A percentile compares a stretch with the other conserved stretches of the same genome.
Evolutionary conservation across 2,797 vertebrate species (phyloP).

Genomic region (Centropyge bicolor): DNA sequence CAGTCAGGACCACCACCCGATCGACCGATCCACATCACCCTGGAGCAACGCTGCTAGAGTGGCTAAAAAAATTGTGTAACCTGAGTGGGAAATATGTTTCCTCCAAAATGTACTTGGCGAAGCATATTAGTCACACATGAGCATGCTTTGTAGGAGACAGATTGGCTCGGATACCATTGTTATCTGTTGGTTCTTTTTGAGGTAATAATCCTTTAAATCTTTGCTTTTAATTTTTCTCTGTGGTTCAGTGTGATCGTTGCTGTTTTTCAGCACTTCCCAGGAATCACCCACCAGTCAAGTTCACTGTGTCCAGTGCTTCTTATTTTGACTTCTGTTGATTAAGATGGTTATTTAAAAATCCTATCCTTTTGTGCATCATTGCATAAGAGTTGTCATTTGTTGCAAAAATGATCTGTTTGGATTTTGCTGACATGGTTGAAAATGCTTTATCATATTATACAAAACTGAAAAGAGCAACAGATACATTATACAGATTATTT

Average conservation of each 20-base stretch:
- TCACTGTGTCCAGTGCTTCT: background rate
- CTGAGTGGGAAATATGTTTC: background rate
- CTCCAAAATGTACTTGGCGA: background rate
- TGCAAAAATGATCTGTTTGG: constrained; percentile 1
- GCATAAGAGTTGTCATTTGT: background rate
- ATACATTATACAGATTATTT: background rate
- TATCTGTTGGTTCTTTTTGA: background rate
- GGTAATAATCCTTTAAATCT: background rate
- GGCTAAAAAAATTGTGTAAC: background rate
- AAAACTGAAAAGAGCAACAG: background rate
- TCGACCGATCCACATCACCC: background rate
- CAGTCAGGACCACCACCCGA: background rate
- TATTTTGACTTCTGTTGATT: background rate
- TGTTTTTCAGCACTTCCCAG: background rate
- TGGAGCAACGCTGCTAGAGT: background rate
- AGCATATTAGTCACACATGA: background rate
- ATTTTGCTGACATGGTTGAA: background rate
- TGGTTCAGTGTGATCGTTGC: background rate
- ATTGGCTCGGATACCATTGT: background rate
- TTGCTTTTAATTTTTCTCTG: constrained; percentile 4
- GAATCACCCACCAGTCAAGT: background rate
- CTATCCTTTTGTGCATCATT: background rate
- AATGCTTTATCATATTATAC: background rate
- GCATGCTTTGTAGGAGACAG: background rate
- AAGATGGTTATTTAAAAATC: background rate